Evolutionary conservation across 1,140 invertebrate genomes (phyloP).

Genomic region (Polyergus mexicanus): DNA sequence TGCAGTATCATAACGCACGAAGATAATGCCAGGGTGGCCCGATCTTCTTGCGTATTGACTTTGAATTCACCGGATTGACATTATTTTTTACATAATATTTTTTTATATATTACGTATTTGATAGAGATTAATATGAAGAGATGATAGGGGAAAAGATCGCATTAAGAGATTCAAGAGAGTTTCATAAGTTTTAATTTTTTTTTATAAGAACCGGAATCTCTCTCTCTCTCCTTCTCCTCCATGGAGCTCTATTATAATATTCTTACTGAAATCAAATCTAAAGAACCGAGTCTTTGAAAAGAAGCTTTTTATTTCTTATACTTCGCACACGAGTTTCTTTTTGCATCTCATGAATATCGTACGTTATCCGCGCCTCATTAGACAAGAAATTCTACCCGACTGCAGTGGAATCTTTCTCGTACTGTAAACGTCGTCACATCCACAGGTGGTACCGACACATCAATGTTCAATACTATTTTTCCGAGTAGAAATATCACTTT

Average conservation of each 20-base stretch:
- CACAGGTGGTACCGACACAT: conserved; percentile 12
- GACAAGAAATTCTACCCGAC: conserved; percentile 15
- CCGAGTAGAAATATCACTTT: not conserved
- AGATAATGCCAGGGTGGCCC: conserved; percentile 24
- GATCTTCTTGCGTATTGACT: not conserved
- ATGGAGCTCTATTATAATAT: not conserved
- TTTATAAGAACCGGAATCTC: not conserved
- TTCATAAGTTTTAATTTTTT: not conserved
- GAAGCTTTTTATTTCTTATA: not conserved
- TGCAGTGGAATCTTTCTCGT: not conserved
- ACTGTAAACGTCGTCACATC: not conserved
- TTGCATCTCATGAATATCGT: not conserved
- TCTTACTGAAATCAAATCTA: not conserved
- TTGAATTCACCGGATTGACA: not conserved
- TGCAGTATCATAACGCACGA: conserved; percentile 44
- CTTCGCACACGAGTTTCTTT: not conserved
- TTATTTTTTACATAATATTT: not conserved
- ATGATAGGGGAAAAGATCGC: not conserved
- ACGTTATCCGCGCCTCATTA: conserved; percentile 10
- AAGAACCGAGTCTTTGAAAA: conserved; percentile 3
- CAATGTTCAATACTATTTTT: conserved; percentile 30
- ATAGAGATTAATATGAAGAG: not conserved
- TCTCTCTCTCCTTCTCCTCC: no score
- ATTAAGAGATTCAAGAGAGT: not conserved
- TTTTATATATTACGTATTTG: not conserved